Base-by-base conservation (phyloP, 1,140 invertebrate species). In the Colletes latitarsis region DNA sequence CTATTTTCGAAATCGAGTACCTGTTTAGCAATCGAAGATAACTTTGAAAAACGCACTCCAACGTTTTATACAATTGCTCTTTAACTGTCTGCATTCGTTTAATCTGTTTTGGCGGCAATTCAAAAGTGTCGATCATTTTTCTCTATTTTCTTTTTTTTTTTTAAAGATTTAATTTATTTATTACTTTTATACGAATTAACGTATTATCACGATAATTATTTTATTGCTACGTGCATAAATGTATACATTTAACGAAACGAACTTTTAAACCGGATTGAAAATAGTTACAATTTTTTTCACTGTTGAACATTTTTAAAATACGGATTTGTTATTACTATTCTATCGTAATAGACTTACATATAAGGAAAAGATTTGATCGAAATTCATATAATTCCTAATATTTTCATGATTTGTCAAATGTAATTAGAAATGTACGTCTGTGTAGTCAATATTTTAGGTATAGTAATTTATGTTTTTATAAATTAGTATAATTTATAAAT, bases 131-230 rank as follows among this genome's bases (percentile, higher is more conserved):
- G 21, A 19, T n/a, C 0, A 67, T 17, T 46, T 58, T 58, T 30
- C 30, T 43, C 6, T n/a, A 57, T 3, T 6, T 30, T 53, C 62
- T 60, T 53, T 9, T n/a, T n/a, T n/a, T n/a, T n/a, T n/a, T n/a
- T n/a, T 60, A 68, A 80, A 14, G 30, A 17, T 63, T 39, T 55
- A 10, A 64, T 67, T 81, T 76, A 81, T 81, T 81, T 67, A 66
- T 81, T 68, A 67, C 39, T 76, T 76, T 78, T 60, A 6, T 73
- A 73, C 21, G 6, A 57, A 73, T 64, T 6, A 64, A 64, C 41
- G 4, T 57, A 19, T 6, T 15, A n/a, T 41, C 2, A 10, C 14
- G 53, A 46, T 43, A 21, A 52, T 55, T 9, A 55, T 9, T 53
- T 49, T 12, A 2, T 75, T 1, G 14, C 8, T 8, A 0, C 15